phyloP scores from a whole-genome alignment of 1,140 invertebrate species.

The Drosophila fuyamai region DNA sequence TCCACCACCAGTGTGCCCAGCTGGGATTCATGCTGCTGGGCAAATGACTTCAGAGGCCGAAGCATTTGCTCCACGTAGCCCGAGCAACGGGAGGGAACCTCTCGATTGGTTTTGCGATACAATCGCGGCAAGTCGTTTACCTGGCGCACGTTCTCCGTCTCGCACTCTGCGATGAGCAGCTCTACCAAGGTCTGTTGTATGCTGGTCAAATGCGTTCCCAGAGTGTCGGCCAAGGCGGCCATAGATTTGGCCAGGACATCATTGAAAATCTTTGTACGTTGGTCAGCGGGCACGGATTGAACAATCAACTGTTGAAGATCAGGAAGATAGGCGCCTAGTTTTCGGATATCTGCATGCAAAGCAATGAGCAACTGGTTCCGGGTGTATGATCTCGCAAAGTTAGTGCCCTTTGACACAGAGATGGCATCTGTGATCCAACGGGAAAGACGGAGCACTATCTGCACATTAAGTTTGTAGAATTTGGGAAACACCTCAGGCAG shows the following conservation, averaged over 20 bases:
- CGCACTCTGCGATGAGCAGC: conserved; percentile 70
- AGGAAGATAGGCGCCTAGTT: conserved; percentile 58
- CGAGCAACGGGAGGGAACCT: conserved; percentile 91
- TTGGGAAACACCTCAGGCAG: conserved; percentile 90
- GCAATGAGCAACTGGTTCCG: conserved; percentile 62
- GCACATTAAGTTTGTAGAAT: conserved; percentile 95
- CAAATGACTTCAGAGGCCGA: conserved; percentile 87
- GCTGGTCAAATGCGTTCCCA: conserved; percentile 40
- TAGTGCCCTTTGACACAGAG: conserved; percentile 31
- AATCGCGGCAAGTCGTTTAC: conserved; percentile 96
- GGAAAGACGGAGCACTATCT: conserved; percentile 91
- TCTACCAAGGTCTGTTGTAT: conserved; percentile 66
- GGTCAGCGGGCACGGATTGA: conserved; percentile 39
- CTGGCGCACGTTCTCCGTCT: conserved; percentile 79
- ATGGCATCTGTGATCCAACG: conserved; percentile 87
- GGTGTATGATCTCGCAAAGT: conserved; percentile 36
- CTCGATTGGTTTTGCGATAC: conserved; percentile 96
- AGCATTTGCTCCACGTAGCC: conserved; percentile 91
- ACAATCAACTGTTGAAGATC: conserved; percentile 49
- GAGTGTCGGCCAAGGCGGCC: conserved; percentile 37
- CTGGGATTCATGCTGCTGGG: conserved; percentile 86
- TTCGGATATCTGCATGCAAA: conserved; percentile 65
- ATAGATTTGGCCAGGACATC: conserved; percentile 67
- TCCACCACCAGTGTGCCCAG: conserved; percentile 86
- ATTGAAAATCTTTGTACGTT: conserved; percentile 42